Percentiles rank a stretch among this genome's conserved stretches.
phyloP scores from a whole-genome alignment of 2,888 invertebrate genomes.

The Drosophila algonquin region DNA sequence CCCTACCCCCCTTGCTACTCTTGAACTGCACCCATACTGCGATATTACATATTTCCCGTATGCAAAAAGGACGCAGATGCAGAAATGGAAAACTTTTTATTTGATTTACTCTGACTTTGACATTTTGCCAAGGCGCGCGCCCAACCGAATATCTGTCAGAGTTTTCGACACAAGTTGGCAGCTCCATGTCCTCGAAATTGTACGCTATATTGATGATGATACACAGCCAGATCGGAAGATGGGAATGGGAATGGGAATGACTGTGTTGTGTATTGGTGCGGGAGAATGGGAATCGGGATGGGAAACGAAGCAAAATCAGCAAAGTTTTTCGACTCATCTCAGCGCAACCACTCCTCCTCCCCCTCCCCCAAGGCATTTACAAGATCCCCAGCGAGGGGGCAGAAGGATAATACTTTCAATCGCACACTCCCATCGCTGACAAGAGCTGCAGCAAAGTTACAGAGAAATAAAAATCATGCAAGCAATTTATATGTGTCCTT shows the following conservation, averaged over 20 bases:
- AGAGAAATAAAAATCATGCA: constrained; percentile 43
- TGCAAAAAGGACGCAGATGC: constrained; percentile 11
- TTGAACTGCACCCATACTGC: constrained; percentile 24
- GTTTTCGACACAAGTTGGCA: constrained; percentile 16
- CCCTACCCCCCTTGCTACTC: constrained; percentile 3
- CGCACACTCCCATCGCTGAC: constrained; percentile 17
- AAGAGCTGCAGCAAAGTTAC: constrained; percentile 39
- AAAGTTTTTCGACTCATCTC: constrained; percentile 25
- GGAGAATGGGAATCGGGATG: background rate
- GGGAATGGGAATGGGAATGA: background rate
- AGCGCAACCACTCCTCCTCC: constrained; percentile 4
- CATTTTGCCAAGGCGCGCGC: constrained; percentile 44
- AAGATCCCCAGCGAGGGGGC: constrained; percentile 32
- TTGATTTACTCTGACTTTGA: constrained; percentile 54
- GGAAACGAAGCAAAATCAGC: constrained; percentile 36
- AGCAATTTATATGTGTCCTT: constrained; percentile 72
- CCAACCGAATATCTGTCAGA: constrained; percentile 28
- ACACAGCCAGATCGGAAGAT: background rate
- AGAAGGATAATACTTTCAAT: constrained; percentile 39
- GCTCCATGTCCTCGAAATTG: constrained; percentile 29
- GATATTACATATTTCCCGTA: constrained; percentile 6
- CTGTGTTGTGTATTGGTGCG: background rate
- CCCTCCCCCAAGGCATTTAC: constrained; percentile 44
- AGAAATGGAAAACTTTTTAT: constrained; percentile 47
- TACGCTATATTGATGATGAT: constrained; percentile 68